These are phyloP conservation scores for Apogon talboti DNA, from an alignment of 2,797 vertebrate species.

Conservation along the genomic window DNA sequence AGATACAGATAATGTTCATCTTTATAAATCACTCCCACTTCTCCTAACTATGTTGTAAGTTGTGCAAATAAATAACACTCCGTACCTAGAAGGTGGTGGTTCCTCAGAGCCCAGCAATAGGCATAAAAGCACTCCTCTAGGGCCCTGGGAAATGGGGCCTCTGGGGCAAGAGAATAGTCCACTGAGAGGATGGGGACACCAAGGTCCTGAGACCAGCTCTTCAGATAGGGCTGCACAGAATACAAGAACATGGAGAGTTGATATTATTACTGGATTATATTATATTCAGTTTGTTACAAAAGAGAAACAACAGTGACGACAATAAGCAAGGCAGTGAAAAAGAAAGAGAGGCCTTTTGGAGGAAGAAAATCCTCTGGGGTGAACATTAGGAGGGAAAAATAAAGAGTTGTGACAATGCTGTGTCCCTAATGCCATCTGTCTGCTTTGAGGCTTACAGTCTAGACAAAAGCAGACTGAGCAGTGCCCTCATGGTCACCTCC, in stretches of 20 bases:
- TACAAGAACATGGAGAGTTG: constrained; percentile 5
- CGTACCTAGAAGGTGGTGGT: constrained; percentile 89
- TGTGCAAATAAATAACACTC: neutral
- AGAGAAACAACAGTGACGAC: constrained; percentile 25
- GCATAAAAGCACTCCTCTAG: constrained; percentile 95
- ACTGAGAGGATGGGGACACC: constrained; percentile 90
- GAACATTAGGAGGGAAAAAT: constrained; percentile 31
- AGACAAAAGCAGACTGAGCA: constrained; percentile 54
- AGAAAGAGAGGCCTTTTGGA: constrained; percentile 7
- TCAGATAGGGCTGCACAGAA: constrained; percentile 87
- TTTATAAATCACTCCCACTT: no score
- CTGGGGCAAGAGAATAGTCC: constrained; percentile 93
- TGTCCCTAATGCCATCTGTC: constrained; percentile 60
- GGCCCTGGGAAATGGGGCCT: constrained; percentile 92
- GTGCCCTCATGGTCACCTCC: constrained; percentile 55
- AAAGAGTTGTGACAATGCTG: constrained; percentile 53
- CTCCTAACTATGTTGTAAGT: constrained; percentile 4
- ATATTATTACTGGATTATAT: constrained; percentile 30
- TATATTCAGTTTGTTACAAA: constrained; percentile 35
- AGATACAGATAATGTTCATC: no score
- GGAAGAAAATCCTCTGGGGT: constrained; percentile 3
- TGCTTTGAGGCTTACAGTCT: constrained; percentile 57
- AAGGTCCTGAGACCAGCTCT: constrained; percentile 91
- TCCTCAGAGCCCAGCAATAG: constrained; percentile 93
- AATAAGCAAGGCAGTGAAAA: constrained; percentile 34